phyloP scores from a whole-genome alignment of 2,113 vertebrate genomes.

The Oxygymnocypris stewartii region DNA sequence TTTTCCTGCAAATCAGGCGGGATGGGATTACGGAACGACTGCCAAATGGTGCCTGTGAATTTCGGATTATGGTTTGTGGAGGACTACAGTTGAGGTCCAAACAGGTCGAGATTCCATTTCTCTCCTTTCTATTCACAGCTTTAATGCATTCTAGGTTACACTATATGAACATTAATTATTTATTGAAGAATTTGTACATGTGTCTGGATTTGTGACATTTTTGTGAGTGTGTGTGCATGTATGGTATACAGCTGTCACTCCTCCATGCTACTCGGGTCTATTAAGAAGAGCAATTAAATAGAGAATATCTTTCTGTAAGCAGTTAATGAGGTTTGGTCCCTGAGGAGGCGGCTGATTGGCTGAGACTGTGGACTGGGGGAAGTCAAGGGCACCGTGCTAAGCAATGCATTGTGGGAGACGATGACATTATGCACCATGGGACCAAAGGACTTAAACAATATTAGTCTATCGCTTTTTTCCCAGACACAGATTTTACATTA shows the following conservation, averaged over 20 bases:
- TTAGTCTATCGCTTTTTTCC: conserved; percentile 23
- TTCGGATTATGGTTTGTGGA: conserved; percentile 17
- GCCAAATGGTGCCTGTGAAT: conserved; percentile 40
- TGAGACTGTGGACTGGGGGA: conserved; percentile 52
- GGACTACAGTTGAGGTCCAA: conserved; percentile 6
- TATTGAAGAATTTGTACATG: conserved; percentile 30
- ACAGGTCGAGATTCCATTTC: not conserved
- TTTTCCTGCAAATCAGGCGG: conserved; percentile 20
- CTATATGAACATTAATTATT: not conserved
- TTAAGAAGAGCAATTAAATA: conserved; percentile 60
- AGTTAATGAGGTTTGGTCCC: conserved; percentile 62
- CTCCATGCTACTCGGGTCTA: conserved; percentile 55
- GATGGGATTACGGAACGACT: conserved; percentile 33
- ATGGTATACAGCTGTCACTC: conserved; percentile 68
- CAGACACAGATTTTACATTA: conserved; percentile 22
- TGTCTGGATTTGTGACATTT: too few relatives aligned
- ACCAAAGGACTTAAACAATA: conserved; percentile 35
- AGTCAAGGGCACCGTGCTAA: conserved; percentile 56
- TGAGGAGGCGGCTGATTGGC: conserved; percentile 56
- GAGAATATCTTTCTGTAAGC: conserved; percentile 58
- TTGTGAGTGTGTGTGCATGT: conserved; percentile 55
- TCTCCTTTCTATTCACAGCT: not conserved
- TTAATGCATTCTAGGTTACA: not conserved
- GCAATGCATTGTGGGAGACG: conserved; percentile 57
- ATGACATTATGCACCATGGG: conserved; percentile 53